Conservation (phyloP, 2,113 vertebrate genomes). For the Chelonoidis abingdonii region DNA sequence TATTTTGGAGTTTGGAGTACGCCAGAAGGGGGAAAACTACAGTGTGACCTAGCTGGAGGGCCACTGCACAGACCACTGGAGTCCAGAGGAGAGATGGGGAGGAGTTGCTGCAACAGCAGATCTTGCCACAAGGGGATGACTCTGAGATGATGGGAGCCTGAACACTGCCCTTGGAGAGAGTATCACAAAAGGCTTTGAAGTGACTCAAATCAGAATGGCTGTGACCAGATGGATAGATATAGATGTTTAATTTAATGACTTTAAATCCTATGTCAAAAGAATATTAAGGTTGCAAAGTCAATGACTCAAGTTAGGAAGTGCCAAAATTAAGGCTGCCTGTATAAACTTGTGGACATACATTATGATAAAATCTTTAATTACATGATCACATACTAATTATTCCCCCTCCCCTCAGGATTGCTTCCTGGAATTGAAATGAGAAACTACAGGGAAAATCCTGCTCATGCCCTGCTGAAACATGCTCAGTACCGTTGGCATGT, state of each 20-base stretch:
- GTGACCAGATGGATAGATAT: background rate
- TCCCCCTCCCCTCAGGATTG: background rate
- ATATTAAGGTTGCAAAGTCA: background rate
- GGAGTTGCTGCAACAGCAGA: no score
- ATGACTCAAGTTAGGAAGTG: background rate
- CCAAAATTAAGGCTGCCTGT: background rate
- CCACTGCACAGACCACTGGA: no score
- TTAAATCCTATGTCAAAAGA: background rate
- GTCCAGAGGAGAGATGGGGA: no score
- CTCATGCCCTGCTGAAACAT: background rate
- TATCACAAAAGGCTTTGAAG: no score
- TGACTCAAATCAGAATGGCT: background rate
- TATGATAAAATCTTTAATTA: background rate
- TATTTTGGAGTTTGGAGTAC: no score
- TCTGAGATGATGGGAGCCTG: no score
- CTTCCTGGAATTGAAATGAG: background rate
- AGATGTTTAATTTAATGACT: background rate
- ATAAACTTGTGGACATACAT: background rate
- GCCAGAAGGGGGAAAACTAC: no score
- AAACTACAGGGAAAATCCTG: background rate
- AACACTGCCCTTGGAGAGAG: no score
- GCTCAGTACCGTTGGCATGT: background rate
- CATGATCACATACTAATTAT: background rate
- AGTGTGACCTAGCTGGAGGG: no score
- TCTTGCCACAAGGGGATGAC: no score